Evolutionary conservation across 2,888 invertebrate genomes (phyloP).

Genomic region (Trichogramma evanescens): DNA sequence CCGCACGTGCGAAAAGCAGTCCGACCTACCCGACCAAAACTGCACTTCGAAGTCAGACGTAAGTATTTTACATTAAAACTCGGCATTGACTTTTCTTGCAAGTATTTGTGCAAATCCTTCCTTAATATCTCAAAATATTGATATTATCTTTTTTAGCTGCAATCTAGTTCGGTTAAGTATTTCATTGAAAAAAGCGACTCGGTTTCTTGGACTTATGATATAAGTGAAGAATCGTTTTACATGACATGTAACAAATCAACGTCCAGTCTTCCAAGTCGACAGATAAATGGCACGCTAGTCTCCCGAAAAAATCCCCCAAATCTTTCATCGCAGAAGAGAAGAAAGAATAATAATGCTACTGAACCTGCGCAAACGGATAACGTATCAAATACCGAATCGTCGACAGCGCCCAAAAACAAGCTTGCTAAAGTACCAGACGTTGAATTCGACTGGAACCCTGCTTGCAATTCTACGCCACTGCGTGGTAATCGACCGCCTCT

Average conservation of each 20-base stretch:
- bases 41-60: slow-evolving; percentile 17
- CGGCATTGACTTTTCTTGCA: neutral
- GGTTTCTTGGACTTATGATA: slow-evolving; percentile 78
- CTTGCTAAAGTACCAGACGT: neutral
- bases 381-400: too few relatives aligned
- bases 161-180: slow-evolving; percentile 51
- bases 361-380: too few relatives aligned
- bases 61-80: neutral
- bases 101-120: neutral
- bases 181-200: slow-evolving; percentile 81
- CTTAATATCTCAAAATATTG: neutral
- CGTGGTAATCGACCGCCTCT: slow-evolving; percentile 22
- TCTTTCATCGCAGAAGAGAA: slow-evolving; percentile 29
- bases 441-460: slow-evolving; percentile 32
- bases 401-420: too few relatives aligned
- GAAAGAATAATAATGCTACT: too few relatives aligned
- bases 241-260: too few relatives aligned
- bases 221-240: slow-evolving; percentile 48
- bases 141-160: neutral
- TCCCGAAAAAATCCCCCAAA: slow-evolving; percentile 39
- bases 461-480: slow-evolving; percentile 38
- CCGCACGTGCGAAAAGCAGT: slow-evolving; percentile 21
- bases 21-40: slow-evolving; percentile 26
- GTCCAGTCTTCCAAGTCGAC: too few relatives aligned
- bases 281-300: slow-evolving; percentile 10